A percentile compares a stretch with the other conserved stretches of the same genome.
Evolutionary conservation across 1,140 invertebrate genomes (phyloP).

Genomic region (Drosophila mayri): DNA sequence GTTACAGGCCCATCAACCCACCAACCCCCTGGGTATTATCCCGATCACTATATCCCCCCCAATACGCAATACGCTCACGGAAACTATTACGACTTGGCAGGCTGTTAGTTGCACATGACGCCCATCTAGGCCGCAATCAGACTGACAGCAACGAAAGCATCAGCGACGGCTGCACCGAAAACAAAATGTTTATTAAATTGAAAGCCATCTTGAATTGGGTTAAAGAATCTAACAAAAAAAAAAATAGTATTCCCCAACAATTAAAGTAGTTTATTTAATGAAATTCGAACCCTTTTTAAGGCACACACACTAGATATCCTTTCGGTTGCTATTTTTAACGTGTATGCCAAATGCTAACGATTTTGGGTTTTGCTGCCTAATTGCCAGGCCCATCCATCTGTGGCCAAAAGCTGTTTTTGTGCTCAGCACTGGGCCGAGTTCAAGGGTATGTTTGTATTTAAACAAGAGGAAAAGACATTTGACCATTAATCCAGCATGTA

Average conservation of each 20-base stretch:
- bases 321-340: background rate
- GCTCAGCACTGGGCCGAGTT: background rate
- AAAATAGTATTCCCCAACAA: no score
- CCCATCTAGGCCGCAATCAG: constrained; percentile 42
- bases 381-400: constrained; percentile 18
- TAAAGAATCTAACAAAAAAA: no score
- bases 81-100: constrained; percentile 51
- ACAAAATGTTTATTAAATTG: background rate
- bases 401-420: constrained; percentile 12
- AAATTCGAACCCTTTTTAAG: background rate
- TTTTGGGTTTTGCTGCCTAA: constrained; percentile 11
- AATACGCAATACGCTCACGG: constrained; percentile 7
- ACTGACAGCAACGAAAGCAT: background rate
- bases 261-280: background rate
- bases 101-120: constrained; percentile 56
- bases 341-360: constrained; percentile 20
- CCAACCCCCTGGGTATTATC: background rate
- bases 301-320: no score
- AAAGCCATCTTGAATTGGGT: no score
- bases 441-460: constrained; percentile 7
- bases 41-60: background rate
- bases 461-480: background rate
- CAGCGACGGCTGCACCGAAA: constrained; percentile 3
- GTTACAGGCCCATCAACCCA: constrained; percentile 13
- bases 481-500: background rate